Percentiles rank a stretch among this genome's conserved stretches.
Evolutionary conservation across 1,140 invertebrate genomes (phyloP).

Genomic region (Lepidotrigona ventralis): DNA sequence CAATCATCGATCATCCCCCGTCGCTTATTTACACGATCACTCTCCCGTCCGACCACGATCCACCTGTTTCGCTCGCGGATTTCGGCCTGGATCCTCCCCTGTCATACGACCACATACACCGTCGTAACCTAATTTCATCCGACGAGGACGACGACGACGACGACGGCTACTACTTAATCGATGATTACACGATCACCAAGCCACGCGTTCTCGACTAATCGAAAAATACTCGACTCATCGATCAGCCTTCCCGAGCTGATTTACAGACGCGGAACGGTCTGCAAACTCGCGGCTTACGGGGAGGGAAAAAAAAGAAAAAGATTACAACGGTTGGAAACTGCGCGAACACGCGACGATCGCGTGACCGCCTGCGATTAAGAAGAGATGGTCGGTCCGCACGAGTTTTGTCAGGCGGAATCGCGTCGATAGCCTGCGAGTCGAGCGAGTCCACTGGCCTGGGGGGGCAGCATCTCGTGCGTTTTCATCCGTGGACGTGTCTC

Average conservation of each 20-base stretch:
- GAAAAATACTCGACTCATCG: background rate
- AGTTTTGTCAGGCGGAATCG: background rate
- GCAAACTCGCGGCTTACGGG: too few species aligned
- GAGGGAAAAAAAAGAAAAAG: too few species aligned
- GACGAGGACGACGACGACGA: too few species aligned
- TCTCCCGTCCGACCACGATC: background rate
- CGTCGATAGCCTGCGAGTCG: background rate
- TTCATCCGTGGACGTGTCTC: slow-evolving; percentile 11
- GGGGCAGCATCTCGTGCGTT: slow-evolving; percentile 22
- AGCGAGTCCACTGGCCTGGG: slow-evolving; percentile 21
- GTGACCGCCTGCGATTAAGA: background rate
- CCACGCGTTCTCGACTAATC: background rate
- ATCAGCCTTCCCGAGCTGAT: background rate
- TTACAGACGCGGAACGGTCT: background rate
- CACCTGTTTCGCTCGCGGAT: background rate
- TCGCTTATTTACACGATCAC: background rate
- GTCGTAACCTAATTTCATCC: slow-evolving; percentile 27
- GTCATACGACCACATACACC: background rate
- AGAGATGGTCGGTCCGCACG: background rate
- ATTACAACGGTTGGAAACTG: background rate
- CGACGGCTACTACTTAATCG: background rate
- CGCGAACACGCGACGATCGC: slow-evolving; percentile 9
- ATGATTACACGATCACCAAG: slow-evolving; percentile 31
- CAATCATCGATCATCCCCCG: slow-evolving; percentile 12
- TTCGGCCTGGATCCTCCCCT: background rate